These are phyloP conservation scores for Turnix velox DNA, from an alignment of 2,113 vertebrate genomes.

Conservation along the genomic window DNA sequence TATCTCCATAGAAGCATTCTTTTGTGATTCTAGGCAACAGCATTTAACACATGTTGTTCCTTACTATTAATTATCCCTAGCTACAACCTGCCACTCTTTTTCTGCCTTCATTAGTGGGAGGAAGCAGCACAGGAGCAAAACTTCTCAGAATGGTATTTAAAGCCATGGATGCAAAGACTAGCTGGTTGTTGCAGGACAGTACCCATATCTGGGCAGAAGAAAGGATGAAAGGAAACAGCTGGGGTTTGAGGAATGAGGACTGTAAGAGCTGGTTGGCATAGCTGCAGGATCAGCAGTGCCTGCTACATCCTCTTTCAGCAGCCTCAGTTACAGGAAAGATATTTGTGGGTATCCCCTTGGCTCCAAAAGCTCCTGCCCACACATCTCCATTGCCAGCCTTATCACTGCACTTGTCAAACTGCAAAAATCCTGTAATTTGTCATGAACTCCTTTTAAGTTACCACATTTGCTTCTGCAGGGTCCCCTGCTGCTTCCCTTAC, in stretches of 20 bases:
- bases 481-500: neutral
- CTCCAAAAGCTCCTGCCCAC: neutral
- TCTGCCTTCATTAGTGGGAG: neutral
- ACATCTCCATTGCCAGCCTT: neutral
- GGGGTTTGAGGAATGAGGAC: neutral
- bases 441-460: neutral
- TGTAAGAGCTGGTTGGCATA: neutral
- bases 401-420: neutral
- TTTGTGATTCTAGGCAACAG: neutral
- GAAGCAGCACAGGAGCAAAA: fast-evolving
- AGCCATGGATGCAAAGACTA: neutral
- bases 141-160: constrained; percentile 16
- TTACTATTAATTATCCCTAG: neutral
- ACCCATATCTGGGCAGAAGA: constrained; percentile 15
- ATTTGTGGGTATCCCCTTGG: neutral
- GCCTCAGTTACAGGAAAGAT: neutral
- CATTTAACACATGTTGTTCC: neutral
- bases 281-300: neutral
- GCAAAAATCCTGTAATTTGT: neutral
- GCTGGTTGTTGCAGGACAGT: constrained; percentile 1
- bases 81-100: neutral
- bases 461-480: neutral
- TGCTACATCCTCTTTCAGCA: neutral
- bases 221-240: neutral
- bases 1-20: neutral